phyloP scores from a whole-genome alignment of 2,797 vertebrate species.

The Lepus townsendii region DNA sequence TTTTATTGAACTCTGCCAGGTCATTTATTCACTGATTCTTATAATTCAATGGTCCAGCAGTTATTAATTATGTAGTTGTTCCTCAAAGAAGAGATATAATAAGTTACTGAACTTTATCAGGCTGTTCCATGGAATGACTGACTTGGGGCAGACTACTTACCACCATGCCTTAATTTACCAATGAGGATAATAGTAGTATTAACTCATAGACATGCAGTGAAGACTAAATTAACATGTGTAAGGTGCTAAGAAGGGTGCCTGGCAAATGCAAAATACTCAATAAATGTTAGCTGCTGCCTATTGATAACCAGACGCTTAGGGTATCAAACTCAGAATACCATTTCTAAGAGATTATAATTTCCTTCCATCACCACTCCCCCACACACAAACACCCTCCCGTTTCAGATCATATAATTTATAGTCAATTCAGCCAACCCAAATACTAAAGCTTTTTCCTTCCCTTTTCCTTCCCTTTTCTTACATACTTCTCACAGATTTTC shows the following conservation, averaged over 20 bases:
- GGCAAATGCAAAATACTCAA: neutral
- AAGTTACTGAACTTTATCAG: neutral
- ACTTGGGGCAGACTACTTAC: neutral
- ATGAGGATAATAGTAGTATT: neutral
- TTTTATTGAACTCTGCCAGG: neutral
- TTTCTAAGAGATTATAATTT: conserved; percentile 17
- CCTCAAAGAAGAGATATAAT: neutral
- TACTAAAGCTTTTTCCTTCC: neutral
- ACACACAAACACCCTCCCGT: neutral
- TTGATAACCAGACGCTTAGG: neutral
- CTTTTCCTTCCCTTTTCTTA: neutral
- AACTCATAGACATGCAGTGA: neutral
- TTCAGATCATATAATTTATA: neutral
- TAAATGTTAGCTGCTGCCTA: neutral
- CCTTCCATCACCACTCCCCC: neutral
- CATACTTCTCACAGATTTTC: neutral
- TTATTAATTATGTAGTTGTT: neutral
- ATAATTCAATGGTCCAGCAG: neutral
- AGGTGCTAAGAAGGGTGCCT: neutral
- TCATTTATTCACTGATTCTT: neutral
- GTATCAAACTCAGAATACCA: neutral
- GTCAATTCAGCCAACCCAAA: neutral
- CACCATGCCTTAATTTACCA: neutral
- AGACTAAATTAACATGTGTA: neutral
- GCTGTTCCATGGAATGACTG: neutral